phyloP scores from a whole-genome alignment of 2,797 vertebrate species.

The Dendrocincla tyrannina region DNA sequence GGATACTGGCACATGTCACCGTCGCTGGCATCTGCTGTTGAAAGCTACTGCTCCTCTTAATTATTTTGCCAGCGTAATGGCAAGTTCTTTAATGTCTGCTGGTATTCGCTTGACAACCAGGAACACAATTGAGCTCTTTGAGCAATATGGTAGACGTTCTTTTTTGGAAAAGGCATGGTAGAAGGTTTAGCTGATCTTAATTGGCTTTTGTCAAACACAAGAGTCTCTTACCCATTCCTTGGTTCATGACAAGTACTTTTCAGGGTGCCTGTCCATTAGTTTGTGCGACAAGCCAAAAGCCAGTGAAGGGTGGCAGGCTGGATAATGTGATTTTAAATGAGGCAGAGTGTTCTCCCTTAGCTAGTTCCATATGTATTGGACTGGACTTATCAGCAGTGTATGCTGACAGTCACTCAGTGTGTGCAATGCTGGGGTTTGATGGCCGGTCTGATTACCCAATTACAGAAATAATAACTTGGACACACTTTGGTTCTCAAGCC shows the following conservation, averaged over 20 bases:
- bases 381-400: neutral
- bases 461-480: neutral
- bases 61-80: neutral
- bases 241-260: neutral
- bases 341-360: slow-evolving; percentile 31
- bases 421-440: neutral
- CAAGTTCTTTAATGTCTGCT: neutral
- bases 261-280: neutral
- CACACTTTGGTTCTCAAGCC: neutral
- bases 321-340: slow-evolving; percentile 60
- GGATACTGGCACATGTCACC: neutral
- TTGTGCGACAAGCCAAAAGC: slow-evolving; percentile 30
- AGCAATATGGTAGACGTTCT: neutral
- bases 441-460: slow-evolving; percentile 21
- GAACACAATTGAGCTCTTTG: neutral
- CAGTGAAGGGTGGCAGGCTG: slow-evolving; percentile 37
- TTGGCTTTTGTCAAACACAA: slow-evolving; percentile 17
- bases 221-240: neutral
- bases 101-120: neutral
- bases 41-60: neutral
- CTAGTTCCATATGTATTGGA: slow-evolving; percentile 37
- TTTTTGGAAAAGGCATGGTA: neutral
- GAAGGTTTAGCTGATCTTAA: slow-evolving; percentile 11
- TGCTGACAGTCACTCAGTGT: neutral
- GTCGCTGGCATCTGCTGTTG: neutral